Evolutionary conservation across 1,140 invertebrate species (phyloP), one percentile per base, ranked within the genome.

Genomic region (Amphibalanus amphitrite): DNA sequence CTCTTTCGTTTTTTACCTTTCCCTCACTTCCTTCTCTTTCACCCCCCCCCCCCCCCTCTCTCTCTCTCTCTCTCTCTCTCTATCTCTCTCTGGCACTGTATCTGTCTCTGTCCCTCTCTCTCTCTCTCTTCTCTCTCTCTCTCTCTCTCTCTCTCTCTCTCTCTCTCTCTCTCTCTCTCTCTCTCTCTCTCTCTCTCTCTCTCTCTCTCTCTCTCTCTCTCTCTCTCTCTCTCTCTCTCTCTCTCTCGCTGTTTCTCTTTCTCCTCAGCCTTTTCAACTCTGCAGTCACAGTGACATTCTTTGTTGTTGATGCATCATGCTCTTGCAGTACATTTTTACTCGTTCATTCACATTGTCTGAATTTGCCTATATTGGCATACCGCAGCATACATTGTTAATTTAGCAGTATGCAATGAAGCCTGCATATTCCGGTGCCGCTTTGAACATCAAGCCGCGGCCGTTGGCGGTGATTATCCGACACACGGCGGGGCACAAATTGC

Each of bases 121-220:
- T 20, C 23, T 20, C 20, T 23, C 20, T 20, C 23, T 23, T 59
- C 47, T 20, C 17, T 20, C 17, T 59, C 17, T 59, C 17, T 59
- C 47, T 20, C 47, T 59, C 17, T 20, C 47, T 59, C 6, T 20
- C 17, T 59, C 17, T 20, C 69, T 69, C 10, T 26, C 13, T 28
- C 26, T 26, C 10, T 28, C 10, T 10, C 26, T 10, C 26, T 8
- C 69, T 28, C 25, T 0, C 6, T 28, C 26, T 8, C 69, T 69
- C 69, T 28, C 26, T 69, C 26, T 28, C 69, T 69, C 69, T 69
- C 69, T 29, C 6, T 69, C 28, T 69, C 69, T 10, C 6, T 69
- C n/a, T 28, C 10, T 69, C 69, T 69, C 69, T 69, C 26, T 69
- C 28, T 28, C 69, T 10, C 69, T 69, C 69, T 69, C 28, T 69